Evolutionary conservation across 1,140 invertebrate genomes (phyloP), one percentile per base, ranked within the genome.

Genomic region (Procambarus virginalis): DNA sequence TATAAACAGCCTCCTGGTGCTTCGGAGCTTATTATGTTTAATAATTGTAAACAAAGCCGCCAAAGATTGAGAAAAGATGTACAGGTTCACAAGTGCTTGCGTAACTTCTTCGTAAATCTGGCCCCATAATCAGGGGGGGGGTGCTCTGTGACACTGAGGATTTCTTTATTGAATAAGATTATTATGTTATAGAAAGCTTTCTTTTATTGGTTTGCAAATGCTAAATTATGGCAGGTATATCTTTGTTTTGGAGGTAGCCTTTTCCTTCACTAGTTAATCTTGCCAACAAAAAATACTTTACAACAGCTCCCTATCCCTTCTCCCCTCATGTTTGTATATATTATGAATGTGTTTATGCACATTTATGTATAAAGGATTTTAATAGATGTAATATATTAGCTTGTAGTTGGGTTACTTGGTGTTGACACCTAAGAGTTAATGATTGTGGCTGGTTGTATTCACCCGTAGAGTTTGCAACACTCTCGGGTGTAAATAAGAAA

Each of bases 311-410:
- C 34, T 34, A 34, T 34, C 34, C 34, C 34, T 34, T 20, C 12
- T 64, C 60, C 60, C 17, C 60, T 17, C 20, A 64, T 17, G 4
- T 17, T 64, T 64, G 60, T 64, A 64, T 20, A 64, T 64, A 64
- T 20, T 20, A 64, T 64, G 10, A 64, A 17, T 64, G 60, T 64
- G 60, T 64, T 64, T 20, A 64, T 64, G 17, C 60, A 64, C 60
- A 64, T 64, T 64, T 64, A 64, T 64, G 60, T 64, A 64, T 64
- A 64, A 64, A 64, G 60, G 60, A 64, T 64, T 64, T 64, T 64
- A 64, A 64, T 64, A 64, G 2, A 17, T 64, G 12, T 64, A 64
- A 64, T 64, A 14, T 64, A 14, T 64, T 64, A 64, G 60, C 17
- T 64, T 14, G 60, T 64, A 64, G 60, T 64, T 17, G 60, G 60